Evolutionary conservation across 2,797 vertebrate genomes (phyloP), one percentile per base, ranked within the genome.

Genomic region (Discoglossus pictus): DNA sequence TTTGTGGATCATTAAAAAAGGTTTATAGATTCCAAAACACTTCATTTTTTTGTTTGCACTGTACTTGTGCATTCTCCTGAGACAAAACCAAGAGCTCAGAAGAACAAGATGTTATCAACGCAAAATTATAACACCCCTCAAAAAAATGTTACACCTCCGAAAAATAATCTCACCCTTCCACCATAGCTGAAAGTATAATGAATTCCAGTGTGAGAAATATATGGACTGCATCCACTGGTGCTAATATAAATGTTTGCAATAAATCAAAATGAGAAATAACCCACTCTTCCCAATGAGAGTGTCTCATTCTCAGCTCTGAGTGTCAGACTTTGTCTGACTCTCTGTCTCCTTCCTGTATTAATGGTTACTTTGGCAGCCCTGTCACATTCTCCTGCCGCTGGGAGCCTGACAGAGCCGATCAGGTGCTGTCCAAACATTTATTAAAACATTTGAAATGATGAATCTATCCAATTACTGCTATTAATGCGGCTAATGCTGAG

Each of bases 381-480:
- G 35, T 84, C 79, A 84, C 83, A 88, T 83, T 82, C 79, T 84
- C 76, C 80, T 86, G 81, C 87, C 88, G 87, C 80, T 62, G 85
- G 78, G 78, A 84, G 85, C 78, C 81, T 91, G 89, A 90, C 90
- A 90, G 85, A 78, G 79, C 78, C 52, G 80, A 90, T 90, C 77
- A 87, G 84, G 87, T 86, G 83, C 88, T 90, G 89, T 89, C 88
- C 88, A 90, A 91, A 91, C 88, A 91, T 91, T 91, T 90, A 91
- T 87, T 90, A 91, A 90, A 91, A 91, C 87, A 88, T 89, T 91
- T 90, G 84, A 87, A 89, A 89, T 91, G 90, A 91, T 91, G 85
- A 90, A 91, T 91, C 87, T 86, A 90, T 89, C 85, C 89, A 90
- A 91, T 91, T 91, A 90, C 91, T 90, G 88, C 87, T 91, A 91